Evolutionary conservation across 2,113 vertebrate species (phyloP).

Genomic region (Cinclus cinclus): DNA sequence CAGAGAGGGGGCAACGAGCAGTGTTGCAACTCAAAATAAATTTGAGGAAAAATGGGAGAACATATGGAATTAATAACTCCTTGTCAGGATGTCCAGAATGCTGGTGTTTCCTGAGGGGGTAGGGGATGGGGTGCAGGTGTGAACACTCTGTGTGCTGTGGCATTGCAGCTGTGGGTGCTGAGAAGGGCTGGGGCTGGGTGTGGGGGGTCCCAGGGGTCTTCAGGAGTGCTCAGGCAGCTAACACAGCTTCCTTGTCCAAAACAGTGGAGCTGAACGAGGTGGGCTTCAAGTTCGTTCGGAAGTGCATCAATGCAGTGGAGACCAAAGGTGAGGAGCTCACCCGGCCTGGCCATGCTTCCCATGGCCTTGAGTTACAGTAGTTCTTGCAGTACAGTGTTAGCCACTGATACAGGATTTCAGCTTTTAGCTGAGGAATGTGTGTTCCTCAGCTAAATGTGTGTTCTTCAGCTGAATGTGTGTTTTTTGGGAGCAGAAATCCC

Average conservation of each 20-base stretch:
- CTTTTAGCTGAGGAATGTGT: not conserved
- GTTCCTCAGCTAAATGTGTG: too few species aligned
- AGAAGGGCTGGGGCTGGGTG: not conserved
- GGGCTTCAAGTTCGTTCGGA: conserved; percentile 94
- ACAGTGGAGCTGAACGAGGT: conserved; percentile 95
- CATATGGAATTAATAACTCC: not conserved
- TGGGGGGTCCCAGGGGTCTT: not conserved
- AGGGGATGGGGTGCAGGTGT: rapidly evolving
- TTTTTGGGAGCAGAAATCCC: not conserved
- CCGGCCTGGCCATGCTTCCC: rapidly evolving
- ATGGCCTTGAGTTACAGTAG: rapidly evolving
- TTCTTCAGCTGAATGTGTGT: not conserved
- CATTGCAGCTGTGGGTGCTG: rapidly evolving
- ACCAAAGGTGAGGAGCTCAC: conserved; percentile 79
- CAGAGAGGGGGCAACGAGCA: not conserved
- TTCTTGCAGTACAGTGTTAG: not conserved
- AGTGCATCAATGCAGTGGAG: conserved; percentile 93
- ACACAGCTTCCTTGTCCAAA: conserved; percentile 5
- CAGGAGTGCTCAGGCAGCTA: not conserved
- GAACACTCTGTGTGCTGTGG: not conserved
- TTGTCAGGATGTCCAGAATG: not conserved
- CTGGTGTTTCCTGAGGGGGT: not conserved
- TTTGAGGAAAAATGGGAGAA: not conserved
- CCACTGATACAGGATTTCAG: not conserved
- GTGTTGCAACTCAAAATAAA: not conserved